These are phyloP conservation scores for Ectropis crepuscularia DNA, from an alignment of 2,888 invertebrate species.

Conservation along the genomic window DNA sequence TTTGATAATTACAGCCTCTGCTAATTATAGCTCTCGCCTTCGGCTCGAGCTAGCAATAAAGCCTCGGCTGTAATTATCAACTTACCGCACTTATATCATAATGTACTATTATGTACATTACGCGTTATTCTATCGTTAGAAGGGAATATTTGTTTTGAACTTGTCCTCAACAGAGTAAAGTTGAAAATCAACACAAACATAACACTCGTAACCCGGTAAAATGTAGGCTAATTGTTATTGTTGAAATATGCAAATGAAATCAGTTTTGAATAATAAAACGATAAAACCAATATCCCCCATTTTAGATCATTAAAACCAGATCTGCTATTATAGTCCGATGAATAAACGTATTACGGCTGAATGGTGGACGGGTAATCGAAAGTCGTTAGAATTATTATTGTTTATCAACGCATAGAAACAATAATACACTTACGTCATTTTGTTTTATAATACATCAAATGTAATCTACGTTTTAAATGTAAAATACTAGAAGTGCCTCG, in stretches of 20 bases:
- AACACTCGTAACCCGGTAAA: constrained; percentile 13
- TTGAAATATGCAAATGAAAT: constrained; percentile 26
- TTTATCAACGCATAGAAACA: constrained; percentile 4
- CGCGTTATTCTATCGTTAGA: too few relatives aligned
- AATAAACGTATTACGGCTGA: constrained; percentile 11
- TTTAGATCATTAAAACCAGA: constrained; percentile 21
- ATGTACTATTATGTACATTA: background rate
- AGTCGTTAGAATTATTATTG: constrained; percentile 7
- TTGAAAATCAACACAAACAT: constrained; percentile 1
- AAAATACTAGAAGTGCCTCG: too few relatives aligned
- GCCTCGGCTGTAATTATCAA: too few relatives aligned
- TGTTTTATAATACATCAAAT: too few relatives aligned
- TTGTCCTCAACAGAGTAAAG: constrained; percentile 2
- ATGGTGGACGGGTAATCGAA: constrained; percentile 1
- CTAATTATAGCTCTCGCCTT: too few relatives aligned
- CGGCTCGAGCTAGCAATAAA: too few relatives aligned
- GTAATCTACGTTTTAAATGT: too few relatives aligned
- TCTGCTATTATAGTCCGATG: constrained; percentile 11
- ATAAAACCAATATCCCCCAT: constrained; percentile 26
- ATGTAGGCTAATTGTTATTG: constrained; percentile 30
- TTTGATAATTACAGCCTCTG: too few relatives aligned
- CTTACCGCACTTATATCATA: too few relatives aligned
- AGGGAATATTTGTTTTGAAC: background rate
- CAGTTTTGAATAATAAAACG: constrained; percentile 22
- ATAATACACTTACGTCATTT: background rate